Percentiles rank a stretch among this genome's conserved stretches.
Evolutionary conservation across 2,888 invertebrate genomes (phyloP).

Genomic region (Philereme vetulata): DNA sequence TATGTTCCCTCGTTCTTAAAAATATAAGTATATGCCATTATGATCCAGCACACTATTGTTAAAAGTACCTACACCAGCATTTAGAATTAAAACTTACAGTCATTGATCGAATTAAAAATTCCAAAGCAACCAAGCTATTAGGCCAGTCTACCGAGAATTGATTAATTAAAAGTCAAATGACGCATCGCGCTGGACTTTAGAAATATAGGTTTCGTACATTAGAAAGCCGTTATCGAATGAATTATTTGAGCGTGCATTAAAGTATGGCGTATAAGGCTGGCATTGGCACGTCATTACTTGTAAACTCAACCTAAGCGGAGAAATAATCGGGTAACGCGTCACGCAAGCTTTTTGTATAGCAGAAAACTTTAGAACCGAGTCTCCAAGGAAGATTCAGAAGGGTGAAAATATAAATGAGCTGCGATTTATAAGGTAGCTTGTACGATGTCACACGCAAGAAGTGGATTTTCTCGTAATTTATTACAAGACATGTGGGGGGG

Average conservation of each 20-base stretch:
- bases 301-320: constrained; percentile 31
- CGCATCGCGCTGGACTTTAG: constrained; percentile 13
- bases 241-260: constrained; percentile 37
- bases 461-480: constrained; percentile 13
- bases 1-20: too few relatives aligned
- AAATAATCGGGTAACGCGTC: constrained; percentile 26
- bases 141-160: constrained; percentile 14
- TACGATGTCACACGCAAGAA: constrained; percentile 1
- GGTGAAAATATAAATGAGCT: constrained; percentile 17
- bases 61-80: too few relatives aligned
- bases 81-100: too few relatives aligned
- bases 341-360: constrained; percentile 35
- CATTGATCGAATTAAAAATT: not conserved
- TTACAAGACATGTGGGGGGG: constrained; percentile 2
- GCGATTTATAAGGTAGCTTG: constrained; percentile 8
- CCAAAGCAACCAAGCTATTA: constrained; percentile 9
- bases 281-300: constrained; percentile 32
- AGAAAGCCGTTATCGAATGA: constrained; percentile 34
- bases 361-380: constrained; percentile 23
- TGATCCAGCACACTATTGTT: too few relatives aligned
- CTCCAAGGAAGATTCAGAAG: constrained; percentile 4
- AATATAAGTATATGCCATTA: too few relatives aligned
- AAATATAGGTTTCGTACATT: constrained; percentile 23
- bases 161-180: constrained; percentile 20
- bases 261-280: constrained; percentile 23